A percentile compares a stretch with the other conserved stretches of the same genome.
Evolutionary conservation across 2,888 invertebrate species (phyloP).

Genomic region (Hoplodrina ambigua): DNA sequence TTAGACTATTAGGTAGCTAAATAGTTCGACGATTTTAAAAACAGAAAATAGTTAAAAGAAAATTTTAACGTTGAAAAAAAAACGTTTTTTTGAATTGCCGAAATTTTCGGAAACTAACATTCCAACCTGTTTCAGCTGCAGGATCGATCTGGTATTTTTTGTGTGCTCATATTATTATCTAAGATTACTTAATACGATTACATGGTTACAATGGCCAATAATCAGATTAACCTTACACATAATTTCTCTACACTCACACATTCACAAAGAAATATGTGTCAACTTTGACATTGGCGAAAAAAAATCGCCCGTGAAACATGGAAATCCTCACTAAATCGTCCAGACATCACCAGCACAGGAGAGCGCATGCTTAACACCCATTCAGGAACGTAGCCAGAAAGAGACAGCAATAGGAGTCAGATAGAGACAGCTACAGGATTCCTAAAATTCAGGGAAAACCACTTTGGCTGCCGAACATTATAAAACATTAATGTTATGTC

Average conservation of each 20-base stretch:
- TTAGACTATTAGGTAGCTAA: not conserved
- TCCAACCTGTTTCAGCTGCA: constrained; percentile 16
- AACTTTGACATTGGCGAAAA: constrained; percentile 52
- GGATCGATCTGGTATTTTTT: constrained; percentile 34
- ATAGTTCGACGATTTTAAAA: not conserved
- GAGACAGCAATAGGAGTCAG: constrained; percentile 69
- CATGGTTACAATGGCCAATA: constrained; percentile 48
- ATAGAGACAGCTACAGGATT: constrained; percentile 70
- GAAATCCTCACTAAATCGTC: constrained; percentile 53
- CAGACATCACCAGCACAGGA: constrained; percentile 55
- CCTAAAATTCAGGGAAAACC: constrained; percentile 80
- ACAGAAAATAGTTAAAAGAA: not conserved
- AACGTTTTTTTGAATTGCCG: not conserved
- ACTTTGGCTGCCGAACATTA: constrained; percentile 65
- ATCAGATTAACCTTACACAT: constrained; percentile 59
- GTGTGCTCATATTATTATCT: constrained; percentile 30
- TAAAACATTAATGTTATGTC: constrained; percentile 71
- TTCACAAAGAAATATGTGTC: constrained; percentile 26
- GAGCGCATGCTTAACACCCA: constrained; percentile 84
- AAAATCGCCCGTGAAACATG: constrained; percentile 47
- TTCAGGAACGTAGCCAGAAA: constrained; percentile 79
- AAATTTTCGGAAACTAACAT: constrained; percentile 4
- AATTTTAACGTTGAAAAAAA: not conserved
- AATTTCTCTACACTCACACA: constrained; percentile 42
- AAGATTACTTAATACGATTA: constrained; percentile 58